phyloP scores from a whole-genome alignment of 2,888 invertebrate species.

The Netelia virgata region DNA sequence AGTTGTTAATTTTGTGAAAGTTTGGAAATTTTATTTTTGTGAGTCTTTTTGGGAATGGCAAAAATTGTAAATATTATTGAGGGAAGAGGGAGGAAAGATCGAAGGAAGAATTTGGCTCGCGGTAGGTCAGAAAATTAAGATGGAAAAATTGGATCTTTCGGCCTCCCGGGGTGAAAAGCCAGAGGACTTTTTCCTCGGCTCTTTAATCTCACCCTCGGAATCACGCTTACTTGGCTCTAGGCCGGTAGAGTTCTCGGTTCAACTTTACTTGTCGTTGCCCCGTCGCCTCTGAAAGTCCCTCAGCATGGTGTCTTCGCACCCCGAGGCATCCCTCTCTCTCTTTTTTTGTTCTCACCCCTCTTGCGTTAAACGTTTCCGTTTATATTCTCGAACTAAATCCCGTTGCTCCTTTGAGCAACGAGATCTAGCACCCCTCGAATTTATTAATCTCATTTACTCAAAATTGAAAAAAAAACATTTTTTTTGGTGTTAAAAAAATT shows the following conservation, averaged over 20 bases:
- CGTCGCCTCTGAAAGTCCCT: slow-evolving; percentile 56
- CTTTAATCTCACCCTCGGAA: slow-evolving; percentile 66
- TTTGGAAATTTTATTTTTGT: too few species aligned
- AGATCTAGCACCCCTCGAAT: slow-evolving; percentile 35
- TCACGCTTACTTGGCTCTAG: slow-evolving; percentile 64
- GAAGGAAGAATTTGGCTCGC: slow-evolving; percentile 42
- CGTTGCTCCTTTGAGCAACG: slow-evolving; percentile 55
- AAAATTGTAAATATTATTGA: neutral
- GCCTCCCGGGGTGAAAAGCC: slow-evolving; percentile 50
- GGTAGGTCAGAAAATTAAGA: slow-evolving; percentile 53
- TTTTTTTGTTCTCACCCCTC: slow-evolving; percentile 33
- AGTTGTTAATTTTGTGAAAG: too few species aligned
- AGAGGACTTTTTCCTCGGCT: slow-evolving; percentile 62
- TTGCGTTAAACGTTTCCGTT: slow-evolving; percentile 64
- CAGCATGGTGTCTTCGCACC: slow-evolving; percentile 63
- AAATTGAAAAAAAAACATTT: slow-evolving; percentile 23
- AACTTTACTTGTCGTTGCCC: slow-evolving; percentile 51
- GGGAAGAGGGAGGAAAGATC: slow-evolving; percentile 28
- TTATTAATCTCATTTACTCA: slow-evolving; percentile 47
- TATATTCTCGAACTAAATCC: slow-evolving; percentile 44
- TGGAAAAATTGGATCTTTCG: slow-evolving; percentile 66
- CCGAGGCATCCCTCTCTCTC: slow-evolving; percentile 27
- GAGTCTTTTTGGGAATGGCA: too few species aligned
- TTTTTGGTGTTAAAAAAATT: slow-evolving; percentile 37
- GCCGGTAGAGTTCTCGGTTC: slow-evolving; percentile 35